Percentiles rank a stretch among this genome's conserved stretches.
phyloP scores from a whole-genome alignment of 2,888 invertebrate species.

The Malachius bipustulatus region DNA sequence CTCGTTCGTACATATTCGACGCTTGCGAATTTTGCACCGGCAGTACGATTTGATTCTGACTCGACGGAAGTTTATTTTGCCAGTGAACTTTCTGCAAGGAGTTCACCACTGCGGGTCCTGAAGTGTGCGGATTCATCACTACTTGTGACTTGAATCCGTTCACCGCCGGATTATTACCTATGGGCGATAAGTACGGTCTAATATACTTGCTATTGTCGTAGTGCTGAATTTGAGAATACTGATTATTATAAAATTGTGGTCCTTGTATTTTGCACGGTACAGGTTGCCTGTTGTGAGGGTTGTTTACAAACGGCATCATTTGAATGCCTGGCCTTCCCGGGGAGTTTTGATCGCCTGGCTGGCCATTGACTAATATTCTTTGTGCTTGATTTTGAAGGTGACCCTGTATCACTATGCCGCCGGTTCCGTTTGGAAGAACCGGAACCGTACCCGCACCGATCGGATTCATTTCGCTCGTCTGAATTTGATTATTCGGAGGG shows the following conservation, averaged over 20 bases:
- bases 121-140: slow-evolving; percentile 33
- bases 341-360: slow-evolving; percentile 32
- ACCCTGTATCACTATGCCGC: slow-evolving; percentile 26
- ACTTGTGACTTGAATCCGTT: slow-evolving; percentile 28
- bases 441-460: slow-evolving; percentile 11
- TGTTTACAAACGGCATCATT: slow-evolving; percentile 29
- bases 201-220: slow-evolving; percentile 33
- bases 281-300: slow-evolving; percentile 24
- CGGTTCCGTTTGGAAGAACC: slow-evolving; percentile 15
- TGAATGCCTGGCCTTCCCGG: slow-evolving; percentile 34
- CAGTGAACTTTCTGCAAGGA: slow-evolving; percentile 45
- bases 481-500: slow-evolving; percentile 13
- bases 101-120: slow-evolving; percentile 39
- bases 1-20: slow-evolving; percentile 48
- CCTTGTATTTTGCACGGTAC: slow-evolving; percentile 18
- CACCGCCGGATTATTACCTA: slow-evolving; percentile 22
- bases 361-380: slow-evolving; percentile 31
- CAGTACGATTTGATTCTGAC: slow-evolving; percentile 26
- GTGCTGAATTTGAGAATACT: slow-evolving; percentile 26
- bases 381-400: slow-evolving; percentile 28
- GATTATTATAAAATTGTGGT: slow-evolving; percentile 20
- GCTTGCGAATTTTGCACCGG: slow-evolving; percentile 24
- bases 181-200: slow-evolving; percentile 23
- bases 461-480: slow-evolving; percentile 7
- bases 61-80: slow-evolving; percentile 27